Base-by-base conservation (phyloP, 1,140 invertebrate species). In the Hypothenemus hampei region DNA sequence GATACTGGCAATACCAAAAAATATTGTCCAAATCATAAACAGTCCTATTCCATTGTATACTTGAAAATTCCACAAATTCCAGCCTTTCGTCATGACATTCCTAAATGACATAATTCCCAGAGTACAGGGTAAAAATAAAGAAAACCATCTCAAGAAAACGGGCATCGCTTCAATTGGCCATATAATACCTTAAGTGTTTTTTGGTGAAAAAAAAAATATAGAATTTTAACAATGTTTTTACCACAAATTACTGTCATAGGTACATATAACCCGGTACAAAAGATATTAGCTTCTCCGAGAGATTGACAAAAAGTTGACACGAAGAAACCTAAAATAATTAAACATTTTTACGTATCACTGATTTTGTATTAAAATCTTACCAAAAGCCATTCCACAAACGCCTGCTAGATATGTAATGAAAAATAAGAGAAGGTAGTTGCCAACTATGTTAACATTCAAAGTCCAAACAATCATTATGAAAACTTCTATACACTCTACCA, bases 141-240 rank as follows among this genome's bases (percentile, higher is more conserved):
- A 79, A n/a, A 86, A 31, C 49, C 75, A 75, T 22, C 74, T 71
- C 0, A 88, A 65, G 1, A 67, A 61, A 7, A 57, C 57, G 1
- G 83, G 80, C 81, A 86, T 86, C 5, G 81, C 83, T 69, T 95
- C 89, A 15, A 91, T 58, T 0, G 92, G 92, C 92, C 92, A 96
- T 13, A 95, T 77, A 8, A 88, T 81, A 58, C 91, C 90, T 89
- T 8, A 29, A 43, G 22, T 13, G 8, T 10, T n/a, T n/a, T n/a
- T n/a, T n/a, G n/a, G n/a, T n/a, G n/a, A n/a, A n/a, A n/a, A n/a
- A n/a, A n/a, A n/a, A n/a, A n/a, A n/a, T n/a, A n/a, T n/a, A n/a
- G n/a, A n/a, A n/a, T n/a, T n/a, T n/a, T n/a, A n/a, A n/a, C n/a
- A n/a, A n/a, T n/a, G n/a, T n/a, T n/a, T 78, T 76, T 72, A 91